A percentile compares a stretch with the other conserved stretches of the same genome.
Conservation (phyloP, 1,140 invertebrate species). For the Diprion similis region DNA sequence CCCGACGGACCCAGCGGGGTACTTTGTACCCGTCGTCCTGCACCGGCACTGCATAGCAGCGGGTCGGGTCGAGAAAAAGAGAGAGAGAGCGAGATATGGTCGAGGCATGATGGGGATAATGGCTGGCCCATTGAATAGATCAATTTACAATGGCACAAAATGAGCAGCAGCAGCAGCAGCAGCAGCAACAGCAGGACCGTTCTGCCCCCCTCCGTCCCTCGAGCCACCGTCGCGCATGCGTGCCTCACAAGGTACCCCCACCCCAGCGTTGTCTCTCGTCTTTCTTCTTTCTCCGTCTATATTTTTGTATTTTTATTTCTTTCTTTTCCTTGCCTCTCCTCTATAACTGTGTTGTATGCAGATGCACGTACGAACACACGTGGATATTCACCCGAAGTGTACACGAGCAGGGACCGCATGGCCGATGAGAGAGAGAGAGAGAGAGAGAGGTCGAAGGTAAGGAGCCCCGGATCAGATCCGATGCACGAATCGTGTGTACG, state of each 20-base stretch:
- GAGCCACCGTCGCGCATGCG: slow-evolving; percentile 17
- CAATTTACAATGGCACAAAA: slow-evolving; percentile 60
- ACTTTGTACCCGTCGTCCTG: slow-evolving; percentile 30
- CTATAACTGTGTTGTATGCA: neutral
- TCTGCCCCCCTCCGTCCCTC: slow-evolving; percentile 17
- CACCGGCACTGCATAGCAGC: neutral
- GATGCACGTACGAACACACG: neutral
- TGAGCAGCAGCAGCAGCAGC: slow-evolving; percentile 45
- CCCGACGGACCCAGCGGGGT: slow-evolving; percentile 23
- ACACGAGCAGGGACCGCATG: neutral
- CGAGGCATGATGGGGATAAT: slow-evolving; percentile 38
- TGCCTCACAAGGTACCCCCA: neutral
- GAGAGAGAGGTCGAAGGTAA: neutral
- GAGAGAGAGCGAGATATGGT: neutral
- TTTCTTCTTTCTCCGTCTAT: too few species aligned
- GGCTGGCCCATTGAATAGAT: slow-evolving; percentile 56
- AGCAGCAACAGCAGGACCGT: slow-evolving; percentile 21
- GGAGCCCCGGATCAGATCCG: neutral
- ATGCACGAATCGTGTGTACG: neutral
- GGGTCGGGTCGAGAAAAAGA: neutral
- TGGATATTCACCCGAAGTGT: neutral
- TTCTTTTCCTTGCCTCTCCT: neutral
- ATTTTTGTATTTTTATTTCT: too few species aligned
- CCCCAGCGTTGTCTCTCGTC: neutral
- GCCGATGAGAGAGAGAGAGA: neutral